Base-by-base conservation (phyloP, 2,113 vertebrate genomes). In the Chauna torquata region DNA sequence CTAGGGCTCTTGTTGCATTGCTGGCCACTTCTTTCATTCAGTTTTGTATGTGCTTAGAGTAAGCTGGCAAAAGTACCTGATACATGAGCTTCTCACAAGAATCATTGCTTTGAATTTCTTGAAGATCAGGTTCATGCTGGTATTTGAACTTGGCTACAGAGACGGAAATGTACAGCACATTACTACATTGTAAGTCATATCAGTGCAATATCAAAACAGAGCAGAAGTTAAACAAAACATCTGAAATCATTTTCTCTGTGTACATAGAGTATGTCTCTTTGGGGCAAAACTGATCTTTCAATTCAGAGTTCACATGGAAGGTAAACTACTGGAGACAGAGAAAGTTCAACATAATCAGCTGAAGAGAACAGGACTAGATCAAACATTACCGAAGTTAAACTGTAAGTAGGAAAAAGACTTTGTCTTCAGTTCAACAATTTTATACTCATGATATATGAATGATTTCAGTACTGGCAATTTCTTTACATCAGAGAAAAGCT, bases 201-300 rank as follows among this genome's bases (percentile, higher is more conserved):
- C 74, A 74, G 59, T 69, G 55, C n/a, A 58, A 30, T 58, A 95
- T 27, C 68, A 88, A 90, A 91, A 92, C 65, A 65, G 57, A 70
- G 42, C 47, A 62, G n/a, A 89, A 94, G 45, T 16, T 52, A 91
- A 80, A 81, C 28, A 82, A 64, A 95, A 32, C 68, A 66, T 62
- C 68, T 91, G 84, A 94, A 87, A 91, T 72, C 0, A 57, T 84
- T 89, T 86, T 92, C 54, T 40, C 49, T 82, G 66, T 69, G 86
- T 77, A 70, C 70, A 70, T 42, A 58, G 83, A 71, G 24, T 14
- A 4, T 23, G 47, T 62, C 62, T 97, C 91, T 84, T 92, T 75
- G 72, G 55, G 79, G 50, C 91, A 82, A 82, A 94, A 38, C 69
- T 80, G 94, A 57, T 95, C 70, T 58, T 52, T 72, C 91, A 68